phyloP scores from a whole-genome alignment of 2,113 vertebrate genomes.

The Lichenostomus cassidix region DNA sequence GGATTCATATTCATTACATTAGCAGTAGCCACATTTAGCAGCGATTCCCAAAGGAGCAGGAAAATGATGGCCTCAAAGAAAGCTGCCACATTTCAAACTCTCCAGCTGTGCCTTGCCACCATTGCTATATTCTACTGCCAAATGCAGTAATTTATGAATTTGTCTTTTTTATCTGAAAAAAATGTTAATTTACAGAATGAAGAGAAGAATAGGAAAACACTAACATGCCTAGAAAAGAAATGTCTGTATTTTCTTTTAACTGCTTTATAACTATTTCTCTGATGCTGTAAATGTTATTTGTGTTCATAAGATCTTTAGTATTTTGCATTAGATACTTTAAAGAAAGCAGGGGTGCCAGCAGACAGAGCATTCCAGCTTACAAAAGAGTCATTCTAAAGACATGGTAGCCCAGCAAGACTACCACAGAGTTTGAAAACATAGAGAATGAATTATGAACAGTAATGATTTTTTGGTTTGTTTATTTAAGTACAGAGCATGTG shows the following conservation, averaged over 20 bases:
- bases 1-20: slow-evolving; percentile 69
- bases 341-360: slow-evolving; percentile 1
- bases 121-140: slow-evolving; percentile 65
- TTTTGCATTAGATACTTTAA: slow-evolving; percentile 5
- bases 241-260: slow-evolving; percentile 25
- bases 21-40: slow-evolving; percentile 65
- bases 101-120: slow-evolving; percentile 72
- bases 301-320: background rate
- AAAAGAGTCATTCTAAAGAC: slow-evolving; percentile 11
- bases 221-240: slow-evolving; percentile 15
- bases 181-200: slow-evolving; percentile 64
- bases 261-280: slow-evolving; percentile 22
- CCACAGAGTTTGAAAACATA: slow-evolving; percentile 25
- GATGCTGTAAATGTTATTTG: background rate
- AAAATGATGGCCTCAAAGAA: slow-evolving; percentile 70
- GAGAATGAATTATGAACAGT: slow-evolving; percentile 41
- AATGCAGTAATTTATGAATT: slow-evolving; percentile 71
- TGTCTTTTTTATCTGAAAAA: slow-evolving; percentile 61
- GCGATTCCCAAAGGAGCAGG: slow-evolving; percentile 52
- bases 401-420: background rate
- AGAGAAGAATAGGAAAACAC: slow-evolving; percentile 1
- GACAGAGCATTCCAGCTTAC: background rate
- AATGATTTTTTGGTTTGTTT: slow-evolving; percentile 21
- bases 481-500: slow-evolving; percentile 6
- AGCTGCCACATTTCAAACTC: slow-evolving; percentile 71